These are phyloP conservation scores for Stenolophus ochropezus DNA, from an alignment of 2,888 invertebrate genomes.

Conservation along the genomic window DNA sequence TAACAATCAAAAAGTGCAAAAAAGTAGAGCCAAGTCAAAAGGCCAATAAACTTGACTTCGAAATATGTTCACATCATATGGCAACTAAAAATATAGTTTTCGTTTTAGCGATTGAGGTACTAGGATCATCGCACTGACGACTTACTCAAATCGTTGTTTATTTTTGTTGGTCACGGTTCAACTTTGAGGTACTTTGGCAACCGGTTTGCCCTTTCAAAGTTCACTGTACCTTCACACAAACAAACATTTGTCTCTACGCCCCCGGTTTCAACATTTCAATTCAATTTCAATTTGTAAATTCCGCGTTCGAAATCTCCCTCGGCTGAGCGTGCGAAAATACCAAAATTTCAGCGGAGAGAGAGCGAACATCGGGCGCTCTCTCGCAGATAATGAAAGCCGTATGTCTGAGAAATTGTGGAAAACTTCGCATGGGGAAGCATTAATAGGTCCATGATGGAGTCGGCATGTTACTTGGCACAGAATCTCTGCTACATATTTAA, in stretches of 20 bases:
- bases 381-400: constrained; percentile 47
- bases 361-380: neutral
- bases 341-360: constrained; percentile 20
- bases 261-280: constrained; percentile 27
- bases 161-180: constrained; percentile 41
- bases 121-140: constrained; percentile 43
- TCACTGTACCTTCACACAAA: constrained; percentile 27
- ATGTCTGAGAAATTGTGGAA: constrained; percentile 43
- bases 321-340: constrained; percentile 19
- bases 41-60: constrained; percentile 50
- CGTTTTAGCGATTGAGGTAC: constrained; percentile 17
- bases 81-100: constrained; percentile 43
- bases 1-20: constrained; percentile 43
- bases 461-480: constrained; percentile 1
- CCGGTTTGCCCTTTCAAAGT: constrained; percentile 33
- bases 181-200: constrained; percentile 28
- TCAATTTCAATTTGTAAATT: neutral
- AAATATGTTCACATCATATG: constrained; percentile 14
- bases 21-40: constrained; percentile 8
- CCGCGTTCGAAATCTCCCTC: neutral
- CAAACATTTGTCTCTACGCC: constrained; percentile 16
- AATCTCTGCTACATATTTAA: constrained; percentile 49
- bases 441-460: constrained; percentile 47
- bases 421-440: constrained; percentile 33
- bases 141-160: constrained; percentile 38